Evolutionary conservation across 2,888 invertebrate genomes (phyloP), one percentile per base, ranked within the genome.

Genomic region (Dynastes hyllus): DNA sequence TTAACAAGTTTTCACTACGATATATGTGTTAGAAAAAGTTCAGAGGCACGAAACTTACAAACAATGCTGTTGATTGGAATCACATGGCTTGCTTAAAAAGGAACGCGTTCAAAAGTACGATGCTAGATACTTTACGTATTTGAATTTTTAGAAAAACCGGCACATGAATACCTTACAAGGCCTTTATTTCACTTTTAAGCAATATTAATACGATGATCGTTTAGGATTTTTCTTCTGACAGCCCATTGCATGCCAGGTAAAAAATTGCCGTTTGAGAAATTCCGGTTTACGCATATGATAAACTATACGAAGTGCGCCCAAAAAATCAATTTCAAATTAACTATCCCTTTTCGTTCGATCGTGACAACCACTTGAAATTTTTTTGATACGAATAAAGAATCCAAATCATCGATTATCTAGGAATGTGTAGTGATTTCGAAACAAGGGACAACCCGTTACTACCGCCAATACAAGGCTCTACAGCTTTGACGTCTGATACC

Each of bases 11-110:
- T 73, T 40, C 40, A 27, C 40, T 40, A 16, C 27, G 61, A 61
- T 73, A 22, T 61, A 61, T 73, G 73, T n/a, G 69, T 69, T 69
- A 50, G 22, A 29, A 69, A 50, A 69, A 69, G 27, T 69, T 69
- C 50, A 69, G 69, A 61, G 61, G 29, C 11, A 27, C 11, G 5
- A 61, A 29, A 69, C 9, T 37, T 69, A 69, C 69, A 69, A 69
- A 69, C 69, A 69, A 69, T 13, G 22, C 50, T 69, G 69, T 45
- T 50, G 69, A 69, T 45, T 51, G 11, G 61, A 61, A 61, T 61
- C 61, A 61, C 27, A 61, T 61, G 61, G 61, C 6, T 61, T 6
- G 3, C 3, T 11, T 55, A 55, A 69, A 71, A 37, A 45, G 8
- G n/a, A 55, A n/a, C 53, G 16, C n/a, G 53, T n/a, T n/a, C 13